Evolutionary conservation across 1,140 invertebrate species (phyloP).

Genomic region (Cydia fagiglandana): DNA sequence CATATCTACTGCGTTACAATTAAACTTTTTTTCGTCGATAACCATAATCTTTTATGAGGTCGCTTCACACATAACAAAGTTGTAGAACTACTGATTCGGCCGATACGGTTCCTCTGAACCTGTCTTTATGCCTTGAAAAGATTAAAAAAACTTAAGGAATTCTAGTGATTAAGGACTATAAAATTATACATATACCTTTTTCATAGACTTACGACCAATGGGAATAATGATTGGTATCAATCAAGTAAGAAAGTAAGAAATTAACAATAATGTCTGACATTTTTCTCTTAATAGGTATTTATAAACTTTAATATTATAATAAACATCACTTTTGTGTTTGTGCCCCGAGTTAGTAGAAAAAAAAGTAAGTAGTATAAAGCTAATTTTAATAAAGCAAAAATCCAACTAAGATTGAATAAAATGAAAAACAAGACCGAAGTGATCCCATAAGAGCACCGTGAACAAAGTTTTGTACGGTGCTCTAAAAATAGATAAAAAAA

Average conservation of each 20-base stretch:
- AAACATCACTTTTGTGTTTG: too few species aligned
- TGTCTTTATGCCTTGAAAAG: conserved; percentile 7
- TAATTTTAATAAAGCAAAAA: too few species aligned
- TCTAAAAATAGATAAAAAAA: too few species aligned
- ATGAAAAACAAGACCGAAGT: too few species aligned
- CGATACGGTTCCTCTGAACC: background rate
- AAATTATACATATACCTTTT: background rate
- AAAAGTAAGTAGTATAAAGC: too few species aligned
- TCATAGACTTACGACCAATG: background rate
- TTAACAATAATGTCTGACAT: too few species aligned
- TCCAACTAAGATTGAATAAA: too few species aligned
- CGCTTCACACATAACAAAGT: conserved; percentile 8
- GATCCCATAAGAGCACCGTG: too few species aligned
- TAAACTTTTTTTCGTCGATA: conserved; percentile 18
- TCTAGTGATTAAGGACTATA: conserved; percentile 16
- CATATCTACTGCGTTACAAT: background rate
- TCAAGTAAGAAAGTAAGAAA: background rate
- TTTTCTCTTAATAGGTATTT: too few species aligned
- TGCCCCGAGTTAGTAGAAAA: too few species aligned
- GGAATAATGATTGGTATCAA: background rate
- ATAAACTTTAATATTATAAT: too few species aligned
- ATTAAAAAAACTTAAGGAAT: background rate
- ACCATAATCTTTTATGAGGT: conserved; percentile 27
- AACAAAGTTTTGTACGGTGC: too few species aligned
- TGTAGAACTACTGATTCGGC: background rate